Conservation (phyloP, 2,888 invertebrate species). For the Heliconius ethilla region DNA sequence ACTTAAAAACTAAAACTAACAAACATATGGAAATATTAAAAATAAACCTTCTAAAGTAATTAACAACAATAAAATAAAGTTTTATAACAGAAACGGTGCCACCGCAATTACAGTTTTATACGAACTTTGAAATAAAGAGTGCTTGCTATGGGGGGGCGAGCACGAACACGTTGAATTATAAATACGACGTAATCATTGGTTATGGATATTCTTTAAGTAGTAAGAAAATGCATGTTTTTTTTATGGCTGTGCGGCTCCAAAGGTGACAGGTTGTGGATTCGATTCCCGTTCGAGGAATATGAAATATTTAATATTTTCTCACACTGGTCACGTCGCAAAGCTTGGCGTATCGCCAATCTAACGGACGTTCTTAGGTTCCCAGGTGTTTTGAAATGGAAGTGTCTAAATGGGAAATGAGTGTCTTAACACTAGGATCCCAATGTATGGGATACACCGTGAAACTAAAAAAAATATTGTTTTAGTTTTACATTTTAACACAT, state of each 20-base stretch:
- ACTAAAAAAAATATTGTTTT: too few relatives aligned
- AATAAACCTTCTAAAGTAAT: constrained; percentile 2
- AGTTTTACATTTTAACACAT: too few relatives aligned
- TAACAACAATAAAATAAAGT: constrained; percentile 19
- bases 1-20: not conserved
- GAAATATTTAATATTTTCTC: too few relatives aligned
- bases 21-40: not conserved
- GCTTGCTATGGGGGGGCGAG: constrained; percentile 40
- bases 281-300: too few relatives aligned
- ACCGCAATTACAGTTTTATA: constrained; percentile 30
- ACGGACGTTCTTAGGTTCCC: too few relatives aligned
- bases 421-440: too few relatives aligned
- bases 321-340: too few relatives aligned
- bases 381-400: too few relatives aligned
- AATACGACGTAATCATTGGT: constrained; percentile 48
- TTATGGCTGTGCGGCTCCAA: not conserved
- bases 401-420: too few relatives aligned
- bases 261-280: too few relatives aligned
- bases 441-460: too few relatives aligned
- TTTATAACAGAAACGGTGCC: constrained; percentile 25
- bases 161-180: constrained; percentile 47
- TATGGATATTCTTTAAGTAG: constrained; percentile 35
- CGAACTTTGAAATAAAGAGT: constrained; percentile 29
- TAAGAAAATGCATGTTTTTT: constrained; percentile 33
- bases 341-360: too few relatives aligned